phyloP scores from a whole-genome alignment of 2,888 invertebrate genomes.

The Drosophila emarginata region DNA sequence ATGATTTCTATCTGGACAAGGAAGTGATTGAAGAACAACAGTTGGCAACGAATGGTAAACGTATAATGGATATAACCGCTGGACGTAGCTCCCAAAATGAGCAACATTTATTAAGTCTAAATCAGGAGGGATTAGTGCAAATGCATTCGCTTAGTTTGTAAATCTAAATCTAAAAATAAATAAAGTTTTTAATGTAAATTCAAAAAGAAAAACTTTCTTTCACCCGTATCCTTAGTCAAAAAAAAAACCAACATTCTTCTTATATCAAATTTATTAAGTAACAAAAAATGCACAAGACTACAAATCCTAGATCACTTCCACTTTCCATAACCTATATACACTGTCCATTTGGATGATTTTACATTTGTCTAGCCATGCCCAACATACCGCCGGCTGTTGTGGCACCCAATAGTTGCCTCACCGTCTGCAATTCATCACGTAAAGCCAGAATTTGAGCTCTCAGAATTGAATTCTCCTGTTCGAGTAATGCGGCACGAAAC shows the following conservation, averaged over 20 bases:
- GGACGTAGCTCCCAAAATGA: conserved; percentile 51
- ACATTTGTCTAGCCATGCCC: conserved; percentile 56
- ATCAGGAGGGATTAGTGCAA: conserved; percentile 62
- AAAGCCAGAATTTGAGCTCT: conserved; percentile 91
- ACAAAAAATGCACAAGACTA: not conserved
- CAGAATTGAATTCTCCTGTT: conserved; percentile 94
- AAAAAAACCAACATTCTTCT: conserved; percentile 18
- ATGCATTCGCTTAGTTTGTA: conserved; percentile 54
- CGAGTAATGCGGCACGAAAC: conserved; percentile 90
- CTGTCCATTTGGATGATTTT: not conserved
- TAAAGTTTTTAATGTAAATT: conserved; percentile 19
- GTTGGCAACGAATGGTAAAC: not conserved
- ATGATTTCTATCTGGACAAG: conserved; percentile 78
- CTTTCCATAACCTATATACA: conserved; percentile 46
- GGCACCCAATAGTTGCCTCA: conserved; percentile 75
- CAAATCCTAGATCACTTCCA: conserved; percentile 13
- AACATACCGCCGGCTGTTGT: conserved; percentile 62
- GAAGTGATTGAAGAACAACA: conserved; percentile 47
- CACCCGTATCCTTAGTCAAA: not conserved
- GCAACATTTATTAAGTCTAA: conserved; percentile 62
- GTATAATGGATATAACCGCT: conserved; percentile 66
- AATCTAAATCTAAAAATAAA: conserved; percentile 34
- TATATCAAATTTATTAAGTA: conserved; percentile 1
- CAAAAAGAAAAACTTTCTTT: too few species aligned
- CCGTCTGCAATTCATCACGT: conserved; percentile 86